A percentile compares a stretch with the other conserved stretches of the same genome.
These are phyloP conservation scores for Lissocephala sabroskyi DNA, from an alignment of 2,888 invertebrate genomes.

Conservation along the genomic window DNA sequence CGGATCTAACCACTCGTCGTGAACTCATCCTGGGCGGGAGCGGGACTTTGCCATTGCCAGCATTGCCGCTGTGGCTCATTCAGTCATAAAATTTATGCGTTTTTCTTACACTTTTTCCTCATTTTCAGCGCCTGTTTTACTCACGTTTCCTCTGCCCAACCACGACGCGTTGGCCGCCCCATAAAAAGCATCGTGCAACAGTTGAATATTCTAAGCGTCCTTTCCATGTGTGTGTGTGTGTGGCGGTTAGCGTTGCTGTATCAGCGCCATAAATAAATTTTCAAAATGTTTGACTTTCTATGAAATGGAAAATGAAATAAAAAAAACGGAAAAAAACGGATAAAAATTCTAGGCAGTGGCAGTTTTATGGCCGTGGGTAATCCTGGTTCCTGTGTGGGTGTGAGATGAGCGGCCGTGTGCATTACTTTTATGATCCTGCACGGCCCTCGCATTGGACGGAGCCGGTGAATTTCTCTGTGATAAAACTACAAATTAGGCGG, in stretches of 20 bases:
- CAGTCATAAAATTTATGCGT: constrained; percentile 56
- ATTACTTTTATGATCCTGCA: background rate
- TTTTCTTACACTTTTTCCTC: constrained; percentile 40
- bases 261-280: constrained; percentile 53
- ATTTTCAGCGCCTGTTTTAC: constrained; percentile 8
- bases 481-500: constrained; percentile 7
- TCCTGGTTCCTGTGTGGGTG: background rate
- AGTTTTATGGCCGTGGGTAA: background rate
- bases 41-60: no score
- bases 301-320: constrained; percentile 24
- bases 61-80: constrained; percentile 2
- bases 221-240: background rate
- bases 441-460: background rate
- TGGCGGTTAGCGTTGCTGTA: constrained; percentile 33
- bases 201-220: constrained; percentile 47
- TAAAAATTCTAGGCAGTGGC: background rate
- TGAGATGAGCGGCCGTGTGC: background rate
- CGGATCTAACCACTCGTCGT: no score
- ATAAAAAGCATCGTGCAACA: constrained; percentile 43
- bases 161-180: background rate
- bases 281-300: constrained; percentile 37
- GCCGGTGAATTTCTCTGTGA: background rate
- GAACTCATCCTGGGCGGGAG: no score
- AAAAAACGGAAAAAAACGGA: background rate
- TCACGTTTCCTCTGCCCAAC: background rate